Evolutionary conservation across 2,888 invertebrate species (phyloP).

Genomic region (Rugalucina vietnamica): DNA sequence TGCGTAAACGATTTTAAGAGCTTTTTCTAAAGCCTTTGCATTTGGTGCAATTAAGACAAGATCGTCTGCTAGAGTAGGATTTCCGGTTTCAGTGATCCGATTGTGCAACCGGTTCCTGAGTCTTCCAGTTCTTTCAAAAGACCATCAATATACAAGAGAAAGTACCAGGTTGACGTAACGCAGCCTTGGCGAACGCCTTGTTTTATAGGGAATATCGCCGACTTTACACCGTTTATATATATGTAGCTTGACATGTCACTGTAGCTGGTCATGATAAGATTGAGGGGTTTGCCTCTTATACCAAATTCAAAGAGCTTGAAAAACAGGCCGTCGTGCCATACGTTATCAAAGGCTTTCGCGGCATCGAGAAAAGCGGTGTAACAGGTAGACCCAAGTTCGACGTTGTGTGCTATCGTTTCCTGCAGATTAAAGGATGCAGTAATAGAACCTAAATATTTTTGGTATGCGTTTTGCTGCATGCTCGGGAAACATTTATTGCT

Average conservation of each 20-base stretch:
- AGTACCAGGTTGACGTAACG: slow-evolving; percentile 17
- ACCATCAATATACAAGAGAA: slow-evolving; percentile 14
- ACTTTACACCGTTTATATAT: background rate
- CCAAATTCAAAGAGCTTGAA: background rate
- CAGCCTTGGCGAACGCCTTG: slow-evolving; percentile 19
- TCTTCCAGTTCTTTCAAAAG: slow-evolving; percentile 2
- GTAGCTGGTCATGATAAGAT: slow-evolving; percentile 16
- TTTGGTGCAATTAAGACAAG: background rate
- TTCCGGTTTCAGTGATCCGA: background rate
- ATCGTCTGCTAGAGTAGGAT: slow-evolving; percentile 28
- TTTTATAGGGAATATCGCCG: background rate
- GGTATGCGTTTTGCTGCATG: slow-evolving; percentile 21
- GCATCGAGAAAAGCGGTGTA: slow-evolving; percentile 14
- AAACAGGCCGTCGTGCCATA: slow-evolving; percentile 15
- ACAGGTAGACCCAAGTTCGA: background rate
- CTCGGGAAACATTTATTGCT: slow-evolving; percentile 10
- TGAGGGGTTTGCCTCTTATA: background rate
- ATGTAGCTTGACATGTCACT: background rate
- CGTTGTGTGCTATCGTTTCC: background rate
- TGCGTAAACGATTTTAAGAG: background rate
- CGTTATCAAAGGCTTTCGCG: slow-evolving; percentile 20
- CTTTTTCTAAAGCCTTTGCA: background rate
- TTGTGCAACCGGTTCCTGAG: background rate
- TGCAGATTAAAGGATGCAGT: slow-evolving; percentile 22
- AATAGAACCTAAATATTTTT: slow-evolving; percentile 15